Base-by-base conservation (phyloP, 2,888 invertebrate genomes). In the Leptopterna dolabrata region DNA sequence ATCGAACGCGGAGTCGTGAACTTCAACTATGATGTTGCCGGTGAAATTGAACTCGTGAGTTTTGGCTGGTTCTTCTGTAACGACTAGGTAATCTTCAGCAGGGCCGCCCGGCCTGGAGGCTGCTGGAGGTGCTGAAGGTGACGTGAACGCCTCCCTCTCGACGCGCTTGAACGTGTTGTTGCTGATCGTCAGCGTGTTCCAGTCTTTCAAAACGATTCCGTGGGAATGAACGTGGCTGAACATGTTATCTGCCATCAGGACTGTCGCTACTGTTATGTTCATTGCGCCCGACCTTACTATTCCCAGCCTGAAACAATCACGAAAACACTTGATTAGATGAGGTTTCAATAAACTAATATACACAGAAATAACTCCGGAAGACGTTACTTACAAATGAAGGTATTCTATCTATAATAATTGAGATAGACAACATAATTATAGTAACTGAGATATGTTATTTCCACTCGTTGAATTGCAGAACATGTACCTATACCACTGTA, bases 161-260 rank as follows among this genome's bases (percentile, higher is more conserved):
- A 95, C 91, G 70, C 92, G 92, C 81, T 93, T 93, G 91, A 96
- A 95, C 13, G 94, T 93, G 91, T 95, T 96, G 90, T 94, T 92
- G 89, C 94, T 94, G 90, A 96, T 93, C 76, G 92, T 91, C 41
- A 96, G 92, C 90, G 92, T 93, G 90, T 94, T 95, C 94, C 95
- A 95, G 11, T 94, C 93, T 51, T 93, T 93, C n/a, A 96, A 91
- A 30, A 93, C 93, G 86, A 96, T 93, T n/a, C 95, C 94, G 86
- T 92, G 92, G 13, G 93, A 92, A 86, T 93, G 92, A 55, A 96
- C 93, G 76, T 91, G 92, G 84, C 93, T 92, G 90, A 96, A 95
- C 90, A 93, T 93, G 91, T 94, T 95, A 91, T 94, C 93, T 88
- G 92, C 91, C 86, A 96, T 93, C 36, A 92, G 92, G 6, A 94